Conservation (phyloP, 2,888 invertebrate genomes). For the Tortrix viridana region DNA sequence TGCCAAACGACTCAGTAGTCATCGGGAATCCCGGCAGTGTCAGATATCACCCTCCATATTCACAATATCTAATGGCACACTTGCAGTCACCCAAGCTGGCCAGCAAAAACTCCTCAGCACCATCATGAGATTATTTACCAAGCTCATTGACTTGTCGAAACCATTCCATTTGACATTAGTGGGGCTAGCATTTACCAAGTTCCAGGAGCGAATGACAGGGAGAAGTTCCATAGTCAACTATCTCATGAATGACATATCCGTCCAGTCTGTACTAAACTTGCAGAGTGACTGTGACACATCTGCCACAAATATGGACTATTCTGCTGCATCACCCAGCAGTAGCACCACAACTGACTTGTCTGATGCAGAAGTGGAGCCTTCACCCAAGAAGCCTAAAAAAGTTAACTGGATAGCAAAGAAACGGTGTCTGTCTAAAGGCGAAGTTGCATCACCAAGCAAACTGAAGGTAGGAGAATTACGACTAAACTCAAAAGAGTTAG, state of each 20-base stretch:
- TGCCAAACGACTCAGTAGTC: conserved; percentile 86
- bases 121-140: conserved; percentile 90
- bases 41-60: conserved; percentile 88
- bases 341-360: conserved; percentile 85
- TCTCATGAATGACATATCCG: conserved; percentile 90
- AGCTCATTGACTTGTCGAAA: conserved; percentile 88
- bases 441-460: conserved; percentile 88
- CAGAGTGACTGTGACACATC: conserved; percentile 83
- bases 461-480: conserved; percentile 87
- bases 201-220: conserved; percentile 88
- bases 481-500: conserved; percentile 86
- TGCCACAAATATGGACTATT: conserved; percentile 76
- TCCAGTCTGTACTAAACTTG: conserved; percentile 89
- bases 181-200: conserved; percentile 92
- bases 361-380: conserved; percentile 89
- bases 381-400: conserved; percentile 88
- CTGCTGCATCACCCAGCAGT: conserved; percentile 76
- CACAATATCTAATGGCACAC: conserved; percentile 74
- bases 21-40: conserved; percentile 90
- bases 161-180: conserved; percentile 92
- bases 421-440: conserved; percentile 75
- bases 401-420: conserved; percentile 80
- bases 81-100: conserved; percentile 79
- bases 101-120: conserved; percentile 87
- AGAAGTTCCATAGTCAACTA: conserved; percentile 90